A percentile compares a stretch with the other conserved stretches of the same genome.
phyloP scores from a whole-genome alignment of 2,797 vertebrate genomes.

The Rhinophrynus dorsalis region DNA sequence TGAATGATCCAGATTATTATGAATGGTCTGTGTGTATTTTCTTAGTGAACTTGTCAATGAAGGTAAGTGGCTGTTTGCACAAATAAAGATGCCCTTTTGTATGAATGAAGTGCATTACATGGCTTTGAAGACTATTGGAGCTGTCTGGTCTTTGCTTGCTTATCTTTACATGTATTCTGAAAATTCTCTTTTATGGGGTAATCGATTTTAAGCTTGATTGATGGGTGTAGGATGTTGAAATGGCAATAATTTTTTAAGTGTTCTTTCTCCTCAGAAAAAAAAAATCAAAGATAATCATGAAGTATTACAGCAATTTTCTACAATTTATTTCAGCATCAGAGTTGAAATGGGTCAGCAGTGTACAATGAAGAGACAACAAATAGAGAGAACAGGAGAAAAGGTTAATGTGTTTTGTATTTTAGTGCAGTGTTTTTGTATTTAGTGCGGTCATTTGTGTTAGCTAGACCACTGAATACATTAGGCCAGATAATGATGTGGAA shows the following conservation, averaged over 20 bases:
- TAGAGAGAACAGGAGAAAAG: conserved; percentile 13
- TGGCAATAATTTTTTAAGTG: neutral
- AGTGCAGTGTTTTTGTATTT: too few relatives aligned
- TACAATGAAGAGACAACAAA: conserved; percentile 4
- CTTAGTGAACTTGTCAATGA: neutral
- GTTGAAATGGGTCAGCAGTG: conserved; percentile 28
- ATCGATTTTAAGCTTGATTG: conserved; percentile 15
- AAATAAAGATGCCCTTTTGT: neutral
- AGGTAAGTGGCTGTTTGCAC: neutral
- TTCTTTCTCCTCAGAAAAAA: conserved; percentile 5
- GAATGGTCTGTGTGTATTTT: neutral
- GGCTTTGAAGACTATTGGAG: neutral
- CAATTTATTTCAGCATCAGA: conserved; percentile 20
- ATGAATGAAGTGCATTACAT: neutral
- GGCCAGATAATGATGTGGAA: neutral
- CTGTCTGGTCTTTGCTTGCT: neutral
- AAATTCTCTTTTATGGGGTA: neutral
- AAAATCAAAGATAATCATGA: conserved; percentile 17
- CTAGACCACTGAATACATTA: conserved; percentile 19
- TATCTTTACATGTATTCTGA: conserved; percentile 3
- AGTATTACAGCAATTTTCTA: conserved; percentile 30
- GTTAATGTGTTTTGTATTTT: conserved; percentile 30
- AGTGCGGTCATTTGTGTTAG: neutral
- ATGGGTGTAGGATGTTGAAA: neutral
- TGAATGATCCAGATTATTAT: neutral